Percentiles rank a stretch among this genome's conserved stretches.
Conservation (phyloP, 2,113 vertebrate species). For the Cheilinus undulatus region DNA sequence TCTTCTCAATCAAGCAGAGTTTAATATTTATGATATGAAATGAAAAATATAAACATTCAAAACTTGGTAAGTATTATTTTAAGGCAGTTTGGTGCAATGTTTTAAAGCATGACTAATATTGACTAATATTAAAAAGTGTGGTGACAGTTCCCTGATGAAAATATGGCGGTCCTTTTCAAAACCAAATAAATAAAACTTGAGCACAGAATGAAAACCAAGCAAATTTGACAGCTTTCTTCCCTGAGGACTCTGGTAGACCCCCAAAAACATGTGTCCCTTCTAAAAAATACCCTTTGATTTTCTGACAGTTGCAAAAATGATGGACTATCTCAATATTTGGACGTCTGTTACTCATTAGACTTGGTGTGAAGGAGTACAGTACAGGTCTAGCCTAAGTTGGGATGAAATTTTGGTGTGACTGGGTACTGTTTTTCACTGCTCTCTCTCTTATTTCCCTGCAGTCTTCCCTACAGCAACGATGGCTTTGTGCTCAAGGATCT, state of each 20-base stretch:
- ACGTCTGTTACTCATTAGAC: too few relatives aligned
- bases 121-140: not conserved
- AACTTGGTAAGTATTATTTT: not conserved
- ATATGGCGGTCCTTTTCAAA: not conserved
- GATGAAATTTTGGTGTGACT: too few relatives aligned
- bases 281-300: not conserved
- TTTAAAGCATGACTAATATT: not conserved
- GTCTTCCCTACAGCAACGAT: slow-evolving; percentile 79
- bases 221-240: too few relatives aligned
- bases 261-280: not conserved
- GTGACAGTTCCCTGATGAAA: slow-evolving; percentile 22
- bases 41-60: too few relatives aligned
- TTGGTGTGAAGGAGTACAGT: too few relatives aligned
- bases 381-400: slow-evolving; percentile 5
- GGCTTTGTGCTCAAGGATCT: slow-evolving; percentile 85
- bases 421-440: not conserved
- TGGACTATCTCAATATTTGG: too few relatives aligned
- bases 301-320: not conserved
- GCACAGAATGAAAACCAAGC: not conserved
- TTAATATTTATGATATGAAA: not conserved
- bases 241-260: not conserved
- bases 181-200: not conserved
- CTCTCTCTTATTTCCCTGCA: slow-evolving; percentile 35
- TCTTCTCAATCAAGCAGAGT: not conserved
- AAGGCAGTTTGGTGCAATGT: slow-evolving; percentile 30